Base-by-base conservation (phyloP, 1,140 invertebrate species). In the Camponotus vicinus region DNA sequence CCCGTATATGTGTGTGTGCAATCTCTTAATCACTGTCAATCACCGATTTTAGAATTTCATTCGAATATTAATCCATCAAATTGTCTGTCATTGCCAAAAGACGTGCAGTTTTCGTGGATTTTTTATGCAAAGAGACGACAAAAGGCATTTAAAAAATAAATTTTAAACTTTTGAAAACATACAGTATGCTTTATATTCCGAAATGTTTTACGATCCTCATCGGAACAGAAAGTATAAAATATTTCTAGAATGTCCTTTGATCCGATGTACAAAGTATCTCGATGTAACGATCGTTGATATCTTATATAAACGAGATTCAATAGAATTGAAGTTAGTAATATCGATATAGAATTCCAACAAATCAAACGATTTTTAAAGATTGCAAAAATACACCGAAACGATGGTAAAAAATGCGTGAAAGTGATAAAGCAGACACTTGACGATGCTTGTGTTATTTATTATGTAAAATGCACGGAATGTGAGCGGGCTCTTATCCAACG, bases 141-240 rank as follows among this genome's bases (percentile, higher is more conserved):
- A 55, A 52, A 69, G 27, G 3, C 9, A 3, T 8, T 40, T 34
- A 71, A 73, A 89, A 87, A 66, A 77, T 61, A 45, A 59, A 85
- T 49, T 52, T 52, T 13, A 52, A 4, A 21, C 27, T 80, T 70
- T 8, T 55, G 9, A 80, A 67, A 55, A n/a, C 45, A 69, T 13
- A 37, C 13, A 18, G 2, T 13, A 45, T 45, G 42, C 8, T 45
- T 13, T 45, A 18, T 64, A 27, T 63, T 32, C n/a, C 57, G 18
- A 34, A 82, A 63, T 59, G 45, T 82, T 37, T 86, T 63, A 76
- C 76, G 83, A 76, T 71, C 63, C 49, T n/a, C 9, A n/a, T n/a
- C 3, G 27, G 3, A 21, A 78, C 9, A 34, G 45, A 66, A 3
- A 34, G 45, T 61, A 37, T 45, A 63, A 83, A 84, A 87, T 66